Evolutionary conservation across 2,888 invertebrate species (phyloP), one percentile per base, ranked within the genome.

Genomic region (Brassicogethes aeneus): DNA sequence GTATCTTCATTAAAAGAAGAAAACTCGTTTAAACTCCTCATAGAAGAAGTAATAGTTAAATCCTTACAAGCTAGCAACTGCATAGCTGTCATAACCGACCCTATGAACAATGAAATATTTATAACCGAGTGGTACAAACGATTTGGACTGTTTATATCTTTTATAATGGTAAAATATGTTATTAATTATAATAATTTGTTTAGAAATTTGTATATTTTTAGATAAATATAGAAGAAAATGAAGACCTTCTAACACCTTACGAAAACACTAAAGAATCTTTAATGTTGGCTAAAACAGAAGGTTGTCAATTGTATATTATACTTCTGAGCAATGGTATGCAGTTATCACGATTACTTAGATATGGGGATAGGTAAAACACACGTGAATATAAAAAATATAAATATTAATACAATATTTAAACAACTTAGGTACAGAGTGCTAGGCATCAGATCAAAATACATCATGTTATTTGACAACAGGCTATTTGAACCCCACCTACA

Each of bases 311-410:
- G 2, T 84, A 86, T 55, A 64, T 86, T 17, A 76, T 88, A 44
- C 70, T 87, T 7, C 64, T 87, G 15, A 70, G 84, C 0, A 87
- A 87, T 64, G 87, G 81, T 0, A 59, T 78, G 37, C 82, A 88
- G 70, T 71, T 77, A 1, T 67, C 76, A 0, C 68, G 81, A 43
- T 70, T 89, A 16, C 61, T 89, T n/a, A 68, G 69, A 53, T 88
- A 80, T 62, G 76, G 80, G 1, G 85, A 88, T 60, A 76, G 78
- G 77, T 80, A n/a, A n/a, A n/a, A n/a, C n/a, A n/a, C n/a, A n/a
- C n/a, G n/a, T n/a, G n/a, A n/a, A n/a, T n/a, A 49, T 36, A 23
- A 23, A 23, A 7, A 23, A 23, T 23, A 7, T 23, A 10, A 7
- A 10, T 23, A 23, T 23, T 23, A 23, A 23, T 7, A 10, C 23